Conservation (phyloP, 2,797 vertebrate genomes). For the Chelon auratus region DNA sequence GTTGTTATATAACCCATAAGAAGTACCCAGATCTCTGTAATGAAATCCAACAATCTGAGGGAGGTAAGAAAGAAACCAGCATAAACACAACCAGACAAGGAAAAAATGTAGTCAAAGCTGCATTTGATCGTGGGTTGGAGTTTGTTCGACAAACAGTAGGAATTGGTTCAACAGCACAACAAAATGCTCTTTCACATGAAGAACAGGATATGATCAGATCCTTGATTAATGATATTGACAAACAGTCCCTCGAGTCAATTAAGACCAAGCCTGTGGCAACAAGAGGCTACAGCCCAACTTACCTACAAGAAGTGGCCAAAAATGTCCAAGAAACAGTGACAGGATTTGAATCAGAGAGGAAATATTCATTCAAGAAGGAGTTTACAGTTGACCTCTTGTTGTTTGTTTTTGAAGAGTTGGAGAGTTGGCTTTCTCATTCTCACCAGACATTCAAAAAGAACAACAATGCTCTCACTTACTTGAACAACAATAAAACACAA, state of each 20-base stretch:
- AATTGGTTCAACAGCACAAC: no score
- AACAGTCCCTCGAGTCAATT: rapidly evolving
- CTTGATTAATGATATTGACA: neutral
- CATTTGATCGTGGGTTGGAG: no score
- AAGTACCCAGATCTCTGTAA: neutral
- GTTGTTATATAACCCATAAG: neutral
- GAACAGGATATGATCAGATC: slow-evolving; percentile 2
- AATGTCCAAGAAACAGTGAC: neutral
- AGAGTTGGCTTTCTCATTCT: slow-evolving; percentile 8
- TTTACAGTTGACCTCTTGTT: slow-evolving; percentile 58
- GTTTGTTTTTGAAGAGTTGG: slow-evolving; percentile 25
- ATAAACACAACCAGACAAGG: no score
- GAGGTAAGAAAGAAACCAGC: neutral
- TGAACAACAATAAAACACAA: slow-evolving; percentile 31
- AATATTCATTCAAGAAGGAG: slow-evolving; percentile 38
- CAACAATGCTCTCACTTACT: slow-evolving; percentile 16
- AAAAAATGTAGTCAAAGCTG: no score
- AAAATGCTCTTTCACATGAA: neutral
- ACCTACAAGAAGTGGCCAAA: slow-evolving; percentile 39
- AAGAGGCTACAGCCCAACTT: slow-evolving; percentile 32
- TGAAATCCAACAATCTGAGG: neutral
- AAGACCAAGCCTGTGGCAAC: slow-evolving; percentile 32
- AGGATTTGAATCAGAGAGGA: slow-evolving; percentile 9
- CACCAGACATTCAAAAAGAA: neutral
- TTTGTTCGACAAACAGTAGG: no score